Evolutionary conservation across 2,797 vertebrate species (phyloP), one percentile per base, ranked within the genome.

Genomic region (Bradypodion pumilum): DNA sequence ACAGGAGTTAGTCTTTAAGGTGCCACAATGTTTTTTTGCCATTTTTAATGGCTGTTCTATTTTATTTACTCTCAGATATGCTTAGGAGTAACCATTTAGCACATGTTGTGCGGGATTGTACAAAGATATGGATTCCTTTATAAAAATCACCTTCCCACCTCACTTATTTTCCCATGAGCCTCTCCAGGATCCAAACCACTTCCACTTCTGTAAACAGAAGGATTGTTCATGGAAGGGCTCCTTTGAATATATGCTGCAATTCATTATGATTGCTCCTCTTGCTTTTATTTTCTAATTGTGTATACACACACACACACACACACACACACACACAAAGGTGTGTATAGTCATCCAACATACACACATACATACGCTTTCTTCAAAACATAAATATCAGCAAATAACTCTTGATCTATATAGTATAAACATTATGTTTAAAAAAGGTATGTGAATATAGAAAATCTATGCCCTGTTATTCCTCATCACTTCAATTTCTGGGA

Each of bases 401-500:
- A 60, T 85, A 82, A 63, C 74, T 69, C 65, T 77, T 83, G 49
- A 37, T n/a, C 56, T 83, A 83, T 27, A 69, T 60, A 44, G 63
- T 69, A 27, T 76, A 68, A 76, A 27, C 10, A 40, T 76, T 66
- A 56, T 49, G 52, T 73, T n/a, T 46, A 74, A 74, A 52, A 74
- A 52, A 69, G 16, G 68, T 70, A 90, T 85, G 88, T 90, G 88
- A 74, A 82, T 72, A 84, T 81, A 92, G 87, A 66, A 89, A 91
- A 89, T 79, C 62, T 56, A 85, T 81, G 82, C 84, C 86, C 92
- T 86, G 91, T 88, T 86, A 35, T 92, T 84, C 90, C 85, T 76
- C 59, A 75, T 92, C 90, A 93, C 91, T 89, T 91, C 78, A 84
- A 92, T 93, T 93, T 70, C 94, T 94, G 90, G 93, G 84, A 94